Conservation (phyloP, 2,888 invertebrate genomes). For the Arge pagana region DNA sequence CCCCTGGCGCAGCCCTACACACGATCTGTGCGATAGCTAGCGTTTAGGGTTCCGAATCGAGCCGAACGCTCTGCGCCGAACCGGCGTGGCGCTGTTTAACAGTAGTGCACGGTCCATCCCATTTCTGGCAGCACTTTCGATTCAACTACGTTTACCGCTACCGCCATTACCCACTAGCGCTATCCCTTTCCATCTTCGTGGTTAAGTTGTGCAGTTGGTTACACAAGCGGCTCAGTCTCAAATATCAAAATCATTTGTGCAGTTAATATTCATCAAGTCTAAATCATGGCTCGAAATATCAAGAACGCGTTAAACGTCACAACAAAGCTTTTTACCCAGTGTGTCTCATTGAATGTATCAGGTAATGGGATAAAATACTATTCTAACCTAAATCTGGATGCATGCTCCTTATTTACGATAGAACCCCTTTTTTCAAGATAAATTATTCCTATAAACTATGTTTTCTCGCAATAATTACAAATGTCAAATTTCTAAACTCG, state of each 20-base stretch:
- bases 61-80: no score
- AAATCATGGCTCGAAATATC: conserved; percentile 39
- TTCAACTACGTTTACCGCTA: no score
- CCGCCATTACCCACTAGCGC: background rate
- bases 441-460: background rate
- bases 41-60: no score
- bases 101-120: no score
- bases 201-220: conserved; percentile 6
- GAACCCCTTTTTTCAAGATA: background rate
- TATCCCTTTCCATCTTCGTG: conserved; percentile 11
- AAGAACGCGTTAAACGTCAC: conserved; percentile 34
- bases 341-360: conserved; percentile 29
- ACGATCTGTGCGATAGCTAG: no score
- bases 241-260: conserved; percentile 22
- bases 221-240: background rate
- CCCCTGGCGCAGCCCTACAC: no score
- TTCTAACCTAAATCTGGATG: conserved; percentile 37
- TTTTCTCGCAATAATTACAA: background rate
- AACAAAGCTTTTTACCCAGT: conserved; percentile 31
- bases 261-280: conserved; percentile 22
- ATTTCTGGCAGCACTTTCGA: no score
- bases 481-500: background rate
- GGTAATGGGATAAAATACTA: conserved; percentile 37
- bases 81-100: no score
- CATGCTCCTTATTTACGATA: background rate